These are phyloP conservation scores for Lates calcarifer DNA, from an alignment of 2,113 vertebrate species.

Conservation along the genomic window DNA sequence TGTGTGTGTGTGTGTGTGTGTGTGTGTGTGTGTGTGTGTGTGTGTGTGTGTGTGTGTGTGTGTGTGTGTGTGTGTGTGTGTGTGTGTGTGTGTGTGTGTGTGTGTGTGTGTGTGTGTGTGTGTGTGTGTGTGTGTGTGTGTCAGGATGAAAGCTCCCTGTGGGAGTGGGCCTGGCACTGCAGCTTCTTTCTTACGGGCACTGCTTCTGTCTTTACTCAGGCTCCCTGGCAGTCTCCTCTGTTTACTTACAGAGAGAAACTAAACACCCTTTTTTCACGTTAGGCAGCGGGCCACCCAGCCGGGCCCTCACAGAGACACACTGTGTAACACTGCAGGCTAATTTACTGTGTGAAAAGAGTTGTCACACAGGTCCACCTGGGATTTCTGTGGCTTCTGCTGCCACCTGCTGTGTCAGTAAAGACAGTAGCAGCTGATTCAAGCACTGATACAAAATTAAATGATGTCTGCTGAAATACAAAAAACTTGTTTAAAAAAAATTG, in stretches of 20 bases:
- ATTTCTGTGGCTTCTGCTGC: constrained; percentile 62
- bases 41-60: background rate
- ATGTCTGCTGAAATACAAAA: no score
- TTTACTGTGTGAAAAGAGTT: constrained; percentile 10
- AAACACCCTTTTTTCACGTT: constrained; percentile 37
- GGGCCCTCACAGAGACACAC: constrained; percentile 3
- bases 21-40: background rate
- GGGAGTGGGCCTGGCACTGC: constrained; percentile 34
- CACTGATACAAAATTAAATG: background rate
- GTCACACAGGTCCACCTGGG: background rate
- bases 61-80: background rate
- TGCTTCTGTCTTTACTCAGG: constrained; percentile 40
- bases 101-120: constrained; percentile 15
- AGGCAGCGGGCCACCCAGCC: constrained; percentile 43
- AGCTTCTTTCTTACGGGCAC: constrained; percentile 45
- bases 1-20: background rate
- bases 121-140: constrained; percentile 11
- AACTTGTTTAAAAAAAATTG: constrained; percentile 12
- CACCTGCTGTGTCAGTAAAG: constrained; percentile 60
- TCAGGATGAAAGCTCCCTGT: constrained; percentile 37
- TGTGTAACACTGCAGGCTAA: constrained; percentile 32
- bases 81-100: background rate
- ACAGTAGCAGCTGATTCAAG: background rate
- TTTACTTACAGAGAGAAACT: constrained; percentile 58
- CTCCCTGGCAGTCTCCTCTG: constrained; percentile 47